Conservation (phyloP, 2,113 vertebrate genomes). For the Aegypius monachus region DNA sequence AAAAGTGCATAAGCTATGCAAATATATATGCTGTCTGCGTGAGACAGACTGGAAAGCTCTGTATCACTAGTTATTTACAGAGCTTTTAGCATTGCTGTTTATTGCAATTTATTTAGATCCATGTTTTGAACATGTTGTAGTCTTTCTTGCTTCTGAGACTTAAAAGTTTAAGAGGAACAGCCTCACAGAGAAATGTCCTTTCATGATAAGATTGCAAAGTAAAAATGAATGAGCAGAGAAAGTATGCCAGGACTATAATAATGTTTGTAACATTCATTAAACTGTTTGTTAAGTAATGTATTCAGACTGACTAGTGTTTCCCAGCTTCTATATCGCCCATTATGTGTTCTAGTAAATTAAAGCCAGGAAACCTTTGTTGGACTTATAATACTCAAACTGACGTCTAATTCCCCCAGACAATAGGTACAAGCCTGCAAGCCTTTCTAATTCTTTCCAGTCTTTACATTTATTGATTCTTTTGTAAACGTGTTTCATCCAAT, state of each 20-base stretch:
- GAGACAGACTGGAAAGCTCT: not conserved
- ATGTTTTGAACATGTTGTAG: not conserved
- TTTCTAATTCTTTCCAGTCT: slow-evolving; percentile 81
- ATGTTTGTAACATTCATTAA: slow-evolving; percentile 68
- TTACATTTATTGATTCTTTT: slow-evolving; percentile 84
- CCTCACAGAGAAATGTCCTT: not conserved
- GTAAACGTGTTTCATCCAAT: slow-evolving; percentile 76
- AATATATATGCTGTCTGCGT: not conserved
- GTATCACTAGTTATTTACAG: not conserved
- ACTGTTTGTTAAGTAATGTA: slow-evolving; percentile 75
- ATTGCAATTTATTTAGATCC: not conserved
- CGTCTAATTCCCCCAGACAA: slow-evolving; percentile 84
- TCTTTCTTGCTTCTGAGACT: not conserved
- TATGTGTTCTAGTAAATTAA: slow-evolving; percentile 81
- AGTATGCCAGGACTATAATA: slow-evolving; percentile 37
- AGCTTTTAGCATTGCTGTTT: not conserved
- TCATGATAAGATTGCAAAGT: not conserved
- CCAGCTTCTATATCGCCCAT: slow-evolving; percentile 65
- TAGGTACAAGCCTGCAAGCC: slow-evolving; percentile 72
- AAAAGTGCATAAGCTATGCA: not conserved
- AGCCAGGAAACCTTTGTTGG: slow-evolving; percentile 78
- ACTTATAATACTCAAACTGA: slow-evolving; percentile 77
- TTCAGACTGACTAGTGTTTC: slow-evolving; percentile 63
- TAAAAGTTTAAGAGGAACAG: not conserved
- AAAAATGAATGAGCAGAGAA: slow-evolving; percentile 13